Evolutionary conservation across 2,888 invertebrate species (phyloP), one percentile per base, ranked within the genome.

Genomic region (Spodoptera picta): DNA sequence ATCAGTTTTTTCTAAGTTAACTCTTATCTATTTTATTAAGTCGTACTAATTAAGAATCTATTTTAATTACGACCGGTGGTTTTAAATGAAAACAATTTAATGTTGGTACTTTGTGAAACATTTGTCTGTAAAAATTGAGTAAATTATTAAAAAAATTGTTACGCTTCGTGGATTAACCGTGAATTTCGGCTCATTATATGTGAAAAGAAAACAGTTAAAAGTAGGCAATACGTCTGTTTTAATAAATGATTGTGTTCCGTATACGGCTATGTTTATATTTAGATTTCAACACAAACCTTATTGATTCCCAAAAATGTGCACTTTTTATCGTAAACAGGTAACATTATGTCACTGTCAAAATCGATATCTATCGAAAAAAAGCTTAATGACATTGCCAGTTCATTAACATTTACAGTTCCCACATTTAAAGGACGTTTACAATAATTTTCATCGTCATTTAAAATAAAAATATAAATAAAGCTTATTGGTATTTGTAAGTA

Each of bases 331-430:
- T 49, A 36, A 36, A 24, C 52, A 55, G 66, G 58, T 55, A 53
- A 76, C 67, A 65, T 31, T 70, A 24, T 14, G 3, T 7, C 54
- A 27, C 24, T 67, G 68, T 50, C 73, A 76, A 67, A 75, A 79
- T 75, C 80, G 64, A 79, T 79, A 66, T 0, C 0, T 14, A 12
- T 3, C 9, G 45, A 72, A 60, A 58, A 55, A 50, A 41, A 54
- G 24, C 44, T 58, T 45, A 49, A 31, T 23, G 45, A 53, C 24
- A 60, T 74, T 74, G 73, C 73, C 78, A 74, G 50, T 54, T 7
- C 4, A 36, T 42, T 48, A 42, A 46, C 27, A 19, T 19, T 19
- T 19, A 1, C 19, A 19, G 19, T 54, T 55, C 54, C 74, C 57
- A 4, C 49, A 45, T 24, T 65, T 60, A 31, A 2, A 11, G 65